Conservation (phyloP, 2,113 vertebrate species). For the Spilogale gracilis region DNA sequence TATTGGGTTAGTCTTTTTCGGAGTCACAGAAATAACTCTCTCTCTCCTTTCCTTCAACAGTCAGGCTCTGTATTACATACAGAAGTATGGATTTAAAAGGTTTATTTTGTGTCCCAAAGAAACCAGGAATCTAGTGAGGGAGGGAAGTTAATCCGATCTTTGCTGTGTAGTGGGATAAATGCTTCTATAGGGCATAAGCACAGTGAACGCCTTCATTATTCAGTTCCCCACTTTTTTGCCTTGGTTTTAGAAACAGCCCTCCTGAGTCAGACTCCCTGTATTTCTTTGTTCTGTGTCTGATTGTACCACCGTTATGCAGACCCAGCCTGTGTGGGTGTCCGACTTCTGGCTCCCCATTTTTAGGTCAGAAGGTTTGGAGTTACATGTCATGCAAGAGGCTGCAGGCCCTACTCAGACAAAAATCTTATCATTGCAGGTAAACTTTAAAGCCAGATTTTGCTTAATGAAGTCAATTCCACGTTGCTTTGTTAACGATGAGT, state of each 20-base stretch:
- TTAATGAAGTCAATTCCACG: conserved; percentile 44
- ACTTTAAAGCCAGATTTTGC: conserved; percentile 42
- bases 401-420: conserved; percentile 50
- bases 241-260: not conserved
- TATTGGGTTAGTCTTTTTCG: conserved; percentile 64
- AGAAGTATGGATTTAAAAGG: conserved; percentile 52
- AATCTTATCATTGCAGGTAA: conserved; percentile 29
- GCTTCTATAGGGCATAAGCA: not conserved
- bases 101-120: conserved; percentile 42
- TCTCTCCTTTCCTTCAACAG: not conserved
- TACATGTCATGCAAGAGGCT: not conserved
- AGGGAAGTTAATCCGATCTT: not conserved
- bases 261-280: not conserved
- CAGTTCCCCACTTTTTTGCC: not conserved
- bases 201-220: not conserved
- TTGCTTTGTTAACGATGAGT: not conserved
- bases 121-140: conserved; percentile 35
- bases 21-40: conserved; percentile 64
- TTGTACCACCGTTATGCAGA: not conserved
- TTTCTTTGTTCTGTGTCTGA: conserved; percentile 62
- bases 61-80: conserved; percentile 24
- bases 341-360: conserved; percentile 34
- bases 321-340: conserved; percentile 15
- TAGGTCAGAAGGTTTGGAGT: conserved; percentile 62
- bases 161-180: not conserved